These are phyloP conservation scores for Brachystomella parvula DNA, from an alignment of 1,140 invertebrate species.

Conservation along the genomic window DNA sequence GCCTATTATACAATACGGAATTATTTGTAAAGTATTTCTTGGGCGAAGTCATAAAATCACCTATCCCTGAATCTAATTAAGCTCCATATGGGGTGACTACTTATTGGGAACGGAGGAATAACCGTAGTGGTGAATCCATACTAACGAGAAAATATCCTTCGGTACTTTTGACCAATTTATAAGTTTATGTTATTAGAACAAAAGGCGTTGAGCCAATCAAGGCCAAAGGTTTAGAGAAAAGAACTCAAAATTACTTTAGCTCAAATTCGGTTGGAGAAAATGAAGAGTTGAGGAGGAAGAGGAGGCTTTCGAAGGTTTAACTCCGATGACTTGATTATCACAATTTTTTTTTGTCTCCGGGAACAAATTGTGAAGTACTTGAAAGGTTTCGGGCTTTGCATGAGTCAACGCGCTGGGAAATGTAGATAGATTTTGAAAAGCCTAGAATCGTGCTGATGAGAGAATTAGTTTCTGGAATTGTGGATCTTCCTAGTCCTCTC, in stretches of 20 bases:
- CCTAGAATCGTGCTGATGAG: not conserved
- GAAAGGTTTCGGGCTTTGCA: no score
- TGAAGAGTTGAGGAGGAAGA: no score
- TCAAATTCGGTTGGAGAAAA: no score
- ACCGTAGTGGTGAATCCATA: not conserved
- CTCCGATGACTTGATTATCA: not conserved
- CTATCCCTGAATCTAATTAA: no score
- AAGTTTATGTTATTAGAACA: conserved; percentile 3
- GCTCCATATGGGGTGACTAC: no score
- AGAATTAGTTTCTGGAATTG: not conserved
- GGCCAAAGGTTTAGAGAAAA: not conserved
- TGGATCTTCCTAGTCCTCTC: not conserved
- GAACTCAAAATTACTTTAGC: not conserved
- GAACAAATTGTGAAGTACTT: conserved; percentile 1
- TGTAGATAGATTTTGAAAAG: no score
- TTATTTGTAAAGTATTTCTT: not conserved
- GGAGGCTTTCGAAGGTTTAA: not conserved
- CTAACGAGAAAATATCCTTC: not conserved
- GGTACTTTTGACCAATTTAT: not conserved
- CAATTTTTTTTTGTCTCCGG: not conserved
- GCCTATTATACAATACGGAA: not conserved
- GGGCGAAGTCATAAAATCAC: not conserved
- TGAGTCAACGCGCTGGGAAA: no score
- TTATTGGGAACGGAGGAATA: not conserved
- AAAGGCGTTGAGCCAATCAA: not conserved